Evolutionary conservation across 2,113 vertebrate species (phyloP).

Genomic region (Engystomops pustulosus): DNA sequence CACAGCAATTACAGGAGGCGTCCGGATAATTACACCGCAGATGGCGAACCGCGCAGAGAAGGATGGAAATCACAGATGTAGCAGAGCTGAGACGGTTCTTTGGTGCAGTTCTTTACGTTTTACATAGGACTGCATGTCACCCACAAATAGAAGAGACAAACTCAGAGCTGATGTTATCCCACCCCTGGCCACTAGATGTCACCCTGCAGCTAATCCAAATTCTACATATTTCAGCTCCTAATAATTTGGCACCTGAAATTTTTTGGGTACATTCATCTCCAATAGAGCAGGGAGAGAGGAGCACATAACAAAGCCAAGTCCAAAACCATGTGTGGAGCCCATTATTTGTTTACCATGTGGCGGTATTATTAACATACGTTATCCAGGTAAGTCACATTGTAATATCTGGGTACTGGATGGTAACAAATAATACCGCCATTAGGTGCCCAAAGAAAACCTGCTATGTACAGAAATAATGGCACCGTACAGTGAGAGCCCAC

Average conservation of each 20-base stretch:
- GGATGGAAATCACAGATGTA: not conserved
- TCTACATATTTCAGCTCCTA: not conserved
- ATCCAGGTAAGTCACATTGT: too few relatives aligned
- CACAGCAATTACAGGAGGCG: not conserved
- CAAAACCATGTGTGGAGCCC: too few relatives aligned
- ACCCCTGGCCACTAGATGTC: slow-evolving; percentile 22
- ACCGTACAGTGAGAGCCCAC: too few relatives aligned
- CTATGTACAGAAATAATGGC: too few relatives aligned
- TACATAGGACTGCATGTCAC: not conserved
- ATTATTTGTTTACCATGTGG: too few relatives aligned
- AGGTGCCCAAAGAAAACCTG: too few relatives aligned
- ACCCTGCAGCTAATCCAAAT: not conserved
- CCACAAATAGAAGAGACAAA: too few relatives aligned
- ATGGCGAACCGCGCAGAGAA: not conserved
- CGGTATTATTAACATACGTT: too few relatives aligned
- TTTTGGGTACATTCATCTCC: too few relatives aligned
- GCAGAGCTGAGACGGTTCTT: not conserved
- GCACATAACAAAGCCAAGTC: not conserved
- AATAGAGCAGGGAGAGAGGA: too few relatives aligned
- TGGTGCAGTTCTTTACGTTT: too few relatives aligned
- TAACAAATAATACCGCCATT: not conserved
- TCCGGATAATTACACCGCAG: slow-evolving; percentile 6
- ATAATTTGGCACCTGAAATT: not conserved
- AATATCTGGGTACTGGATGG: too few relatives aligned
- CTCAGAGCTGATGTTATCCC: not conserved